Evolutionary conservation across 2,888 invertebrate genomes (phyloP).

Genomic region (Epinotia ramella): DNA sequence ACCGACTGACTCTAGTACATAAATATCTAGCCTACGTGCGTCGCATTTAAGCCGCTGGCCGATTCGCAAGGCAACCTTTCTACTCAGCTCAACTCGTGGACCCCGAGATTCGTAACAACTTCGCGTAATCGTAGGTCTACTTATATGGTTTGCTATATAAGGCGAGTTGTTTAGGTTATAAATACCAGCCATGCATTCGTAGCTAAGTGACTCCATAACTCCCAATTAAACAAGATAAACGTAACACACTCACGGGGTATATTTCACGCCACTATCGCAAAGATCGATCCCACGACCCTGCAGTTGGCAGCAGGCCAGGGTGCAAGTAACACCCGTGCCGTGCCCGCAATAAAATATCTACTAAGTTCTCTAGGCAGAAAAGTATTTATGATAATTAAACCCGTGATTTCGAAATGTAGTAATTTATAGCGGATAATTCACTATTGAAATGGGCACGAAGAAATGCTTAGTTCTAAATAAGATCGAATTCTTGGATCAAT

Average conservation of each 20-base stretch:
- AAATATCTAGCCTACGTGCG: not conserved
- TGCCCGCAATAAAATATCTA: not conserved
- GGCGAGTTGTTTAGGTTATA: not conserved
- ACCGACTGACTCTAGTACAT: not conserved
- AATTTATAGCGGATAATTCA: not conserved
- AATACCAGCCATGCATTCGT: not conserved
- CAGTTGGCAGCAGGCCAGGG: slow-evolving; percentile 21
- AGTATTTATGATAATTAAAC: slow-evolving; percentile 27
- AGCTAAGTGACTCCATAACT: slow-evolving; percentile 6
- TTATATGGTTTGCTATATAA: not conserved
- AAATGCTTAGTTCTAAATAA: not conserved
- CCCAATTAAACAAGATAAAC: not conserved
- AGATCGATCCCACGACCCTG: slow-evolving; percentile 19
- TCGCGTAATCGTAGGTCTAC: not conserved
- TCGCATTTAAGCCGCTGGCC: not conserved
- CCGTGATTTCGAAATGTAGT: not conserved
- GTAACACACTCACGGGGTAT: not conserved
- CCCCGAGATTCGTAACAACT: not conserved
- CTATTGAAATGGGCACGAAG: not conserved
- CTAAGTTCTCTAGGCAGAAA: slow-evolving; percentile 2
- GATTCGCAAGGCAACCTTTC: not conserved
- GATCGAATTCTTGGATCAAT: not conserved
- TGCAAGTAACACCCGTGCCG: not conserved
- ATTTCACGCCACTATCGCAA: slow-evolving; percentile 11
- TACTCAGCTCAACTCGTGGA: too few relatives aligned